A percentile compares a stretch with the other conserved stretches of the same genome.
These are phyloP conservation scores for Bimastos eiseni DNA, from an alignment of 2,888 invertebrate genomes.

Conservation along the genomic window DNA sequence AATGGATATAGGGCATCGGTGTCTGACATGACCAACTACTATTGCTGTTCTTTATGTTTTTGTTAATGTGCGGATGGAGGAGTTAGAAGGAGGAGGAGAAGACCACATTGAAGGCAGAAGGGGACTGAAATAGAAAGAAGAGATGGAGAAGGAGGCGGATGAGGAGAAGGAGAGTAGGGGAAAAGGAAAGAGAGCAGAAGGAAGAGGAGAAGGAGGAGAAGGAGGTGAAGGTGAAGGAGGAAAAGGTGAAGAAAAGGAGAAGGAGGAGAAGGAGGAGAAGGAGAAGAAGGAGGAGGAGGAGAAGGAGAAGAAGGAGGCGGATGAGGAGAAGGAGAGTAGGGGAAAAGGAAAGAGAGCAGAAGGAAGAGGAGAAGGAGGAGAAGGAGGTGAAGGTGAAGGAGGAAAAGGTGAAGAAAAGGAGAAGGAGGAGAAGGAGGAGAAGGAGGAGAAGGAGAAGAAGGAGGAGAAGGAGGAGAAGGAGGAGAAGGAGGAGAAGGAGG, in stretches of 20 bases:
- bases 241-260: background rate
- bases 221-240: background rate
- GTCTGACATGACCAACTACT: background rate
- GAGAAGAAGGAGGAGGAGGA: background rate
- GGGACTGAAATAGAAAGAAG: background rate
- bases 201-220: background rate
- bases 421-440: background rate
- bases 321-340: background rate
- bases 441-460: background rate
- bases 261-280: conserved; percentile 23
- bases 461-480: too few relatives aligned
- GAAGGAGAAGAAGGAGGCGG: background rate
- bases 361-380: conserved; percentile 9
- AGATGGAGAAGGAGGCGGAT: background rate
- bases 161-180: too few relatives aligned
- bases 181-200: background rate
- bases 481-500: too few relatives aligned
- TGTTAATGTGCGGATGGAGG: background rate
- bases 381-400: background rate
- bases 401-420: background rate
- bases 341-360: too few relatives aligned
- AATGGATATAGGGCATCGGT: background rate
- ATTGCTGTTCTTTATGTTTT: background rate
- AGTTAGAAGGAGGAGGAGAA: background rate
- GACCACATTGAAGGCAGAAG: too few relatives aligned